Conservation (phyloP, 2,113 vertebrate genomes). For the Deroptyus accipitrinus region DNA sequence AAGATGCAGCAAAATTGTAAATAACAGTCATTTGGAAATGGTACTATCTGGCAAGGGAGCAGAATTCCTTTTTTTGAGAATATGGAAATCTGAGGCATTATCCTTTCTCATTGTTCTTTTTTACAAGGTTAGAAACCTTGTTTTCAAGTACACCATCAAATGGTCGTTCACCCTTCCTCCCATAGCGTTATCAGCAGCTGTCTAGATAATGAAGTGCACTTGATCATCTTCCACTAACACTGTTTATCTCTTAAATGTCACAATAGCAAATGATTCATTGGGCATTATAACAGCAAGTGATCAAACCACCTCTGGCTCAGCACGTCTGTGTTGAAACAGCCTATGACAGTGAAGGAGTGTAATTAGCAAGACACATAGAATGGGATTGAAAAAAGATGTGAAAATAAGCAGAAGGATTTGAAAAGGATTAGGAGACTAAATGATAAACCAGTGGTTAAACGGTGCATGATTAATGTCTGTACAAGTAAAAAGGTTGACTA, state of each 20-base stretch:
- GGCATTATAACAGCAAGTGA: background rate
- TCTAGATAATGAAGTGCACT: background rate
- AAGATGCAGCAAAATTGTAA: background rate
- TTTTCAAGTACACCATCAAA: background rate
- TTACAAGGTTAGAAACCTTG: background rate
- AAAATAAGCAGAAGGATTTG: constrained; percentile 54
- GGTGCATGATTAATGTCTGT: constrained; percentile 50
- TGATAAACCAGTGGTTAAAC: constrained; percentile 59
- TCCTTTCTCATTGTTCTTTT: background rate
- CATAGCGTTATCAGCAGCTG: background rate
- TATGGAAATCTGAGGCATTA: background rate
- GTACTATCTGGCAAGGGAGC: background rate
- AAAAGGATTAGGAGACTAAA: constrained; percentile 51
- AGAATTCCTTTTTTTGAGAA: background rate
- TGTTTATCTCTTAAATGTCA: background rate
- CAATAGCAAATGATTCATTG: background rate
- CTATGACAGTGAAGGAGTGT: constrained; percentile 32
- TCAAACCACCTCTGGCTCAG: constrained; percentile 3
- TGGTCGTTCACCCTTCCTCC: background rate
- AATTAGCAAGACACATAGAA: constrained; percentile 46
- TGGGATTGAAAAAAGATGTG: constrained; percentile 21
- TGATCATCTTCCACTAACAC: background rate
- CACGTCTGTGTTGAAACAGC: background rate
- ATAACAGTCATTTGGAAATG: background rate
- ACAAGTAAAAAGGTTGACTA: constrained; percentile 55